Percentiles rank a stretch among this genome's conserved stretches.
Evolutionary conservation across 2,888 invertebrate genomes (phyloP).

Genomic region (Drosophila fungiperda): DNA sequence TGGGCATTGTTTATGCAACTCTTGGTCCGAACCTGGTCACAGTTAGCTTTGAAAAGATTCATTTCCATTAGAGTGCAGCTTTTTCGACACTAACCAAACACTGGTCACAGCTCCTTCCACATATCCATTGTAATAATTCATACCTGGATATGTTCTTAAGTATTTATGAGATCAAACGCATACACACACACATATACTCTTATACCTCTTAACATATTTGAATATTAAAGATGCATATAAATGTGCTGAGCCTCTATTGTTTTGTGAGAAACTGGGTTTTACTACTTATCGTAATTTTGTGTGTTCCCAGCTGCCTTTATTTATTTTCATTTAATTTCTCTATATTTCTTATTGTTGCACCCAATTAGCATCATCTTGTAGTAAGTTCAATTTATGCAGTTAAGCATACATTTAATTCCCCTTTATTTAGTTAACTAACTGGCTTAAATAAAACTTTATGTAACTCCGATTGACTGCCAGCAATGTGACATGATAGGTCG

Average conservation of each 20-base stretch:
- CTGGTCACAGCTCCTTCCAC: constrained; percentile 21
- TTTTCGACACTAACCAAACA: constrained; percentile 31
- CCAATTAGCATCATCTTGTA: constrained; percentile 51
- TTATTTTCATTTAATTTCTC: constrained; percentile 28
- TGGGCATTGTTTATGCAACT: constrained; percentile 46
- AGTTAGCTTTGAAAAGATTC: constrained; percentile 45
- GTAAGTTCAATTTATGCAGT: constrained; percentile 7
- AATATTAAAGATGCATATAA: constrained; percentile 68
- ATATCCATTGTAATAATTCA: constrained; percentile 67
- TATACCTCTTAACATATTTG: constrained; percentile 60
- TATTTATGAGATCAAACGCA: constrained; percentile 54
- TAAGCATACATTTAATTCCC: not conserved
- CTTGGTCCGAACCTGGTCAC: constrained; percentile 2
- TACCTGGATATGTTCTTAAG: constrained; percentile 49
- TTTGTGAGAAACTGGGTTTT: constrained; percentile 1
- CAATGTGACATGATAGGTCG: constrained; percentile 50
- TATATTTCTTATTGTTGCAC: constrained; percentile 23
- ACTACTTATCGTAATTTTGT: constrained; percentile 24
- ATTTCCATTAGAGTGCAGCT: constrained; percentile 69
- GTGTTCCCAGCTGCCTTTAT: constrained; percentile 18
- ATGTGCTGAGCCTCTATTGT: constrained; percentile 11
- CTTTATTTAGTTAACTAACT: constrained; percentile 13
- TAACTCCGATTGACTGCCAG: constrained; percentile 35
- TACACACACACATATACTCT: constrained; percentile 13
- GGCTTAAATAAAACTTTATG: constrained; percentile 16